Evolutionary conservation across 2,797 vertebrate species (phyloP).

Genomic region (Neostethus bicornis): DNA sequence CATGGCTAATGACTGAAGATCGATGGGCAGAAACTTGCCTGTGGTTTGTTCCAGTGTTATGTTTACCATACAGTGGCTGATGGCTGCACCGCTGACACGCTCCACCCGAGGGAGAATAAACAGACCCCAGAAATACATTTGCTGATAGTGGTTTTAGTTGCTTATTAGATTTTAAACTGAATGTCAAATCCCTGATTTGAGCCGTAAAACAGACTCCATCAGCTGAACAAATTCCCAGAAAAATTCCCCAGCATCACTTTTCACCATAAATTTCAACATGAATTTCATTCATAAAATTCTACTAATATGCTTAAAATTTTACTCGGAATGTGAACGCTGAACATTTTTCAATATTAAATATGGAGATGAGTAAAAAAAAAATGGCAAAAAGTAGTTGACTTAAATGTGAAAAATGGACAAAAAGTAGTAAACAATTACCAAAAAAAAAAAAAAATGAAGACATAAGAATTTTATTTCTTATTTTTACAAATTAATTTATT

Average conservation of each 20-base stretch:
- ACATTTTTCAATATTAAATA: too few relatives aligned
- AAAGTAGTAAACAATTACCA: too few relatives aligned
- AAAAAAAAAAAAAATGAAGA: too few relatives aligned
- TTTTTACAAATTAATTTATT: too few relatives aligned
- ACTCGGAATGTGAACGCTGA: too few relatives aligned
- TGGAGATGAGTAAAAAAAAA: too few relatives aligned
- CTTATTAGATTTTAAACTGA: conserved; percentile 54
- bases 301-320: too few relatives aligned
- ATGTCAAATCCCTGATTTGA: conserved; percentile 42
- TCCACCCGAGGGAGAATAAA: conserved; percentile 53
- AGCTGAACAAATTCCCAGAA: conserved; percentile 2
- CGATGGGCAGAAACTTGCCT: conserved; percentile 77
- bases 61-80: conserved; percentile 69
- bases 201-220: conserved; percentile 34
- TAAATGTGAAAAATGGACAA: too few relatives aligned
- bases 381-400: too few relatives aligned
- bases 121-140: conserved; percentile 50
- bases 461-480: too few relatives aligned
- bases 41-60: conserved; percentile 78
- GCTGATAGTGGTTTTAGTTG: conserved; percentile 44
- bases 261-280: conserved; percentile 18
- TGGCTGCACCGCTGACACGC: conserved; percentile 62
- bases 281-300: too few relatives aligned
- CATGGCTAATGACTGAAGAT: conserved; percentile 83
- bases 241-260: too few relatives aligned